Conservation (phyloP, 2,113 vertebrate genomes). For the Dolichallabes microphthalmus region DNA sequence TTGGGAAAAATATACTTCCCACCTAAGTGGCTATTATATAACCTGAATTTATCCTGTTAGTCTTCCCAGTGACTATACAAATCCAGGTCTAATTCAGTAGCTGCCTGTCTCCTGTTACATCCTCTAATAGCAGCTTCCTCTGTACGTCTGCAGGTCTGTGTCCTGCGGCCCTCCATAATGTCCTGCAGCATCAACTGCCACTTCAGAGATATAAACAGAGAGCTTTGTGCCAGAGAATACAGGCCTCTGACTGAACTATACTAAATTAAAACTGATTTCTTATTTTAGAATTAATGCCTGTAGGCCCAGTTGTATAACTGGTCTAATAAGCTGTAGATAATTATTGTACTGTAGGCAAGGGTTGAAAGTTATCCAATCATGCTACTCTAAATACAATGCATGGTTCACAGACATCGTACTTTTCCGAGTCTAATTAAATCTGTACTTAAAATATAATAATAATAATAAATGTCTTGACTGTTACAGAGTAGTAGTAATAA, state of each 20-base stretch:
- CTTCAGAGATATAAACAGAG: slow-evolving; percentile 13
- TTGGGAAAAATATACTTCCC: neutral
- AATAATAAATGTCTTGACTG: neutral
- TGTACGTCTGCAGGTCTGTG: neutral
- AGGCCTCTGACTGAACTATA: slow-evolving; percentile 13
- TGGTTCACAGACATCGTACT: neutral
- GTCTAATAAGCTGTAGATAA: slow-evolving; percentile 13
- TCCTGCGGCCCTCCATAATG: slow-evolving; percentile 32
- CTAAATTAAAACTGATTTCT: slow-evolving; percentile 32
- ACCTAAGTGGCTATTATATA: neutral
- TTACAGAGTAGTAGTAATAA: neutral
- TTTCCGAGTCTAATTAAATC: neutral
- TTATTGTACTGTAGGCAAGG: neutral
- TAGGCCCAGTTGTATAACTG: neutral
- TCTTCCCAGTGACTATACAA: neutral
- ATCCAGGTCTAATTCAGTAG: neutral
- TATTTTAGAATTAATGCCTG: slow-evolving; percentile 33
- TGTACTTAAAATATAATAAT: neutral
- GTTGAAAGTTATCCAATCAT: neutral
- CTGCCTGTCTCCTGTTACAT: neutral
- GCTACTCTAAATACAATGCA: neutral
- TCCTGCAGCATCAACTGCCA: slow-evolving; percentile 16
- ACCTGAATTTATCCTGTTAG: neutral
- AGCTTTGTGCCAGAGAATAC: slow-evolving; percentile 23
- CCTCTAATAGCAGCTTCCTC: slow-evolving; percentile 17